These are phyloP conservation scores for Bicyclus anynana DNA, from an alignment of 1,140 invertebrate species.

Conservation along the genomic window DNA sequence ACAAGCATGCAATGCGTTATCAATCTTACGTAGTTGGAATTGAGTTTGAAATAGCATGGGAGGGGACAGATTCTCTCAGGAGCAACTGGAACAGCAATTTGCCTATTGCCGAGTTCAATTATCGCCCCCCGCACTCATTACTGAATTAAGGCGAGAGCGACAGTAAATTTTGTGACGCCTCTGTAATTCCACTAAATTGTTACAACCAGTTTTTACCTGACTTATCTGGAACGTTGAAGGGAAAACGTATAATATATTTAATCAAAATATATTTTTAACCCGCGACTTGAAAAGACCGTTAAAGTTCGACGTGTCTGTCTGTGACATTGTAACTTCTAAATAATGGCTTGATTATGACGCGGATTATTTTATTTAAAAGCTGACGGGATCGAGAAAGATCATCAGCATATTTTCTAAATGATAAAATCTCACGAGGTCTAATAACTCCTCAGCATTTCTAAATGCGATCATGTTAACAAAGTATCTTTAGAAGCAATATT, in stretches of 20 bases:
- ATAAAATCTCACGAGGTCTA: too few relatives aligned
- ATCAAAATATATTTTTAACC: too few relatives aligned
- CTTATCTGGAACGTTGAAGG: background rate
- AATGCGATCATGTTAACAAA: background rate
- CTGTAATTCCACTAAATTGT: slow-evolving; percentile 51
- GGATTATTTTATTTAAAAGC: too few relatives aligned
- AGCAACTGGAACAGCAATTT: slow-evolving; percentile 63
- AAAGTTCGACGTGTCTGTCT: too few relatives aligned
- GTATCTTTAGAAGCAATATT: slow-evolving; percentile 15
- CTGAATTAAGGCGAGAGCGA: slow-evolving; percentile 70
- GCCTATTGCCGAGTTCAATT: slow-evolving; percentile 71
- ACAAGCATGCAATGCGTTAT: slow-evolving; percentile 22
- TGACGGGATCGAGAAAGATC: too few relatives aligned
- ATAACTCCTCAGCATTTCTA: too few relatives aligned
- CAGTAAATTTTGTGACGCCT: slow-evolving; percentile 68
- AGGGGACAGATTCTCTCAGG: slow-evolving; percentile 42
- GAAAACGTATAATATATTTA: too few relatives aligned
- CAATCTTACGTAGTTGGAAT: slow-evolving; percentile 27
- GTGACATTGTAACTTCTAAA: too few relatives aligned
- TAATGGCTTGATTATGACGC: too few relatives aligned
- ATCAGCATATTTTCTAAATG: too few relatives aligned
- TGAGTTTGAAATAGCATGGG: slow-evolving; percentile 33
- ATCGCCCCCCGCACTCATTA: slow-evolving; percentile 74
- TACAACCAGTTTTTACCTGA: slow-evolving; percentile 48
- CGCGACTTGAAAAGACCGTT: too few relatives aligned